Conservation (phyloP, 2,113 vertebrate species). For the Mesocricetus auratus region DNA sequence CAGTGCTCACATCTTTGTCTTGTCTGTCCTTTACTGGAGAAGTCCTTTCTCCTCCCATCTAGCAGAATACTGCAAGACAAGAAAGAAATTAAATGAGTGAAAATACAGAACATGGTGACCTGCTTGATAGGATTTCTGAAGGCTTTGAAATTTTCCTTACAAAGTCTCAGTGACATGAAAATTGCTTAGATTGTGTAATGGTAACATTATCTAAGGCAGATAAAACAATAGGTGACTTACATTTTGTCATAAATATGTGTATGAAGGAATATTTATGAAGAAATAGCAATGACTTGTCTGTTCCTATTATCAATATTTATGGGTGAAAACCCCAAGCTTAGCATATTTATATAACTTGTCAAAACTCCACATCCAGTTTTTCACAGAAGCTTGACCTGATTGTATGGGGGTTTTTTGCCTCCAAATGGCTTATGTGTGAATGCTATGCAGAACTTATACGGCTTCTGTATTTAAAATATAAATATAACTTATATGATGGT, state of each 20-base stretch:
- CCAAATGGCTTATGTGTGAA: not conserved
- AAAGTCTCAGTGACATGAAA: not conserved
- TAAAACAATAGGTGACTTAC: not conserved
- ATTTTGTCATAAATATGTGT: not conserved
- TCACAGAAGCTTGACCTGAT: not conserved
- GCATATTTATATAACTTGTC: slow-evolving; percentile 3
- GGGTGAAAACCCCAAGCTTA: not conserved
- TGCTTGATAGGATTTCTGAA: not conserved
- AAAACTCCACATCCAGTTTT: not conserved
- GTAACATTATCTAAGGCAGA: not conserved
- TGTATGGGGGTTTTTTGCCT: not conserved
- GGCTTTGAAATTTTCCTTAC: not conserved
- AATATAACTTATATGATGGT: not conserved
- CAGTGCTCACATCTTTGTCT: not conserved
- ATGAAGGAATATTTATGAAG: not conserved
- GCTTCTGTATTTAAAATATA: not conserved
- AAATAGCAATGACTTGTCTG: not conserved
- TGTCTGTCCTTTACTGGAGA: not conserved
- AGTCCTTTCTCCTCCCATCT: not conserved
- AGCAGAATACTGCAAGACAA: not conserved
- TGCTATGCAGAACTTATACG: not conserved
- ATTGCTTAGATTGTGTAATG: not conserved
- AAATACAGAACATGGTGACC: not conserved
- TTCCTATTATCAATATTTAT: slow-evolving; percentile 6
- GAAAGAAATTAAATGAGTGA: not conserved